phyloP scores from a whole-genome alignment of 2,113 vertebrate species.

The Azemiops feae region DNA sequence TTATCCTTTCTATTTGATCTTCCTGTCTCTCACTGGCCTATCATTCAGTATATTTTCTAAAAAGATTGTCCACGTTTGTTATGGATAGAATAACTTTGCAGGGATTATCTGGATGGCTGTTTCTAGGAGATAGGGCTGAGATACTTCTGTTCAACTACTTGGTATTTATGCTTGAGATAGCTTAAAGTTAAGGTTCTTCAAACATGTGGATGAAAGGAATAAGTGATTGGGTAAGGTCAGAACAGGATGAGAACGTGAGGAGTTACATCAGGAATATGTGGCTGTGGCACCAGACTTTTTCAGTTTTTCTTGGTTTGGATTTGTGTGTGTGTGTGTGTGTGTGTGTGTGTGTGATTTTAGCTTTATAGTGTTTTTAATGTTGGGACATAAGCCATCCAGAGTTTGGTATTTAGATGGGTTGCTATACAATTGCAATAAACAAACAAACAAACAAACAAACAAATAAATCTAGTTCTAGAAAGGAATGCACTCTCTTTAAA shows the following conservation, averaged over 20 bases:
- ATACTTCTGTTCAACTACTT: background rate
- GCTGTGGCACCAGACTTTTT: background rate
- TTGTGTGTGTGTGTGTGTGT: too few relatives aligned
- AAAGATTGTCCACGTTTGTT: background rate
- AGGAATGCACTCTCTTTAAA: background rate
- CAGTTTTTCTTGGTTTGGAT: background rate
- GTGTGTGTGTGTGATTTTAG: background rate
- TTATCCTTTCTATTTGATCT: background rate
- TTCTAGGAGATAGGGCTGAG: background rate
- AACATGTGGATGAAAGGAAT: background rate
- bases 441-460: background rate
- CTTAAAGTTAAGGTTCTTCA: background rate
- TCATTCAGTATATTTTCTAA: background rate
- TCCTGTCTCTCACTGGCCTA: background rate
- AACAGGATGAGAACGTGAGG: background rate
- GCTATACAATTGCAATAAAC: background rate
- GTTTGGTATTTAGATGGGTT: background rate
- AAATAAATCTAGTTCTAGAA: background rate
- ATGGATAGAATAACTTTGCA: background rate
- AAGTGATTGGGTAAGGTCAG: background rate
- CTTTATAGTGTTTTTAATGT: background rate
- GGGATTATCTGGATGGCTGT: background rate
- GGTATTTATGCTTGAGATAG: background rate
- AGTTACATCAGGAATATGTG: background rate
- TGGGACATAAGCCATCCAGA: background rate